A percentile compares a stretch with the other conserved stretches of the same genome.
Conservation (phyloP, 2,797 vertebrate species). For the Poeciliopsis presidionis region DNA sequence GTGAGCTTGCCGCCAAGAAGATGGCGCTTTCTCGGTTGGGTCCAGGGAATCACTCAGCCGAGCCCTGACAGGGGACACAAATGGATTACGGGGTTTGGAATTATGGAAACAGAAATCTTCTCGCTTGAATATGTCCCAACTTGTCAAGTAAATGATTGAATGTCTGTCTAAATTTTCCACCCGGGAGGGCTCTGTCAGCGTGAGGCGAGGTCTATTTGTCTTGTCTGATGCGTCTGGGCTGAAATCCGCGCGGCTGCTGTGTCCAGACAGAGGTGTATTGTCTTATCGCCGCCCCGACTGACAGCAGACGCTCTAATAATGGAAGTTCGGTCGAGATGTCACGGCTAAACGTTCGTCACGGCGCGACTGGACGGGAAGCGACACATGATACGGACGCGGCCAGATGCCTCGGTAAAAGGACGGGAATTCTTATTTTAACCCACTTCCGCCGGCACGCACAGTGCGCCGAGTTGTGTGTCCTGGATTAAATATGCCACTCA, state of each 20-base stretch:
- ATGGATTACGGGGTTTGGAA: slow-evolving; percentile 68
- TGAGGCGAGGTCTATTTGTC: slow-evolving; percentile 76
- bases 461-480: slow-evolving; percentile 15
- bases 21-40: slow-evolving; percentile 42
- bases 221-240: slow-evolving; percentile 72
- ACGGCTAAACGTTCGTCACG: slow-evolving; percentile 53
- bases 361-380: slow-evolving; percentile 24
- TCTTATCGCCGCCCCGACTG: slow-evolving; percentile 67
- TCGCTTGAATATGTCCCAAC: slow-evolving; percentile 65
- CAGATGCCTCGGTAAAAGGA: slow-evolving; percentile 48
- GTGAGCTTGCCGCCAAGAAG: slow-evolving; percentile 49
- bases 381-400: slow-evolving; percentile 33
- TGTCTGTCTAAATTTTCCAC: slow-evolving; percentile 68
- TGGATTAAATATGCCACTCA: slow-evolving; percentile 61
- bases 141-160: slow-evolving; percentile 73
- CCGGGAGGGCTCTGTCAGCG: slow-evolving; percentile 67
- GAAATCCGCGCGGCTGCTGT: slow-evolving; percentile 54
- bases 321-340: slow-evolving; percentile 63
- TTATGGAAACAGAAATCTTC: slow-evolving; percentile 72
- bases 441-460: neutral
- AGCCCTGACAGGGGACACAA: slow-evolving; percentile 51
- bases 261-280: slow-evolving; percentile 56
- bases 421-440: slow-evolving; percentile 45
- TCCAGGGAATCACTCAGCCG: slow-evolving; percentile 50
- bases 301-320: slow-evolving; percentile 63